Evolutionary conservation across 92 coral and sea anemone genomes (phyloP), one percentile per base, ranked within the genome.

Genomic region (Blastomussa wellsi): DNA sequence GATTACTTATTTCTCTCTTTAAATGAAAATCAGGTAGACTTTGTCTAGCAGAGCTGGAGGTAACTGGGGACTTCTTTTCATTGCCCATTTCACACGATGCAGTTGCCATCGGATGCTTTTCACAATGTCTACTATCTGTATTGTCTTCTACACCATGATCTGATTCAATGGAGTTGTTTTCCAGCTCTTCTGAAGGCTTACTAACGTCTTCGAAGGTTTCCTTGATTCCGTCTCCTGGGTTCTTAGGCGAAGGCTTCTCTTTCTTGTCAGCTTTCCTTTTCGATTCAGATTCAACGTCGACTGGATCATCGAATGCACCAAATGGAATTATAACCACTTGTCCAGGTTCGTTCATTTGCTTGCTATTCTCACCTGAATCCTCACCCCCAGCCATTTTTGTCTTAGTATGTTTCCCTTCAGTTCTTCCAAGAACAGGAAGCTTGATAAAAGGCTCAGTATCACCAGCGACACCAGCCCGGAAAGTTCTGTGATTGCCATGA

Each of bases 261-360:
- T 44, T 44, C 42, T 41, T 51, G 26, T 76, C 83, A 11, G 44
- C 71, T 37, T 75, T 82, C 51, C 81, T 32, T 67, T 72, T 71
- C 35, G 19, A 72, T 12, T 48, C 79, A 42, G 49, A 59, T 60
- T 69, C 74, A 14, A 19, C 60, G 32, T 90, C 93, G 2, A 94
- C 97, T 1, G 97, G 97, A 55, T 94, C 97, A 90, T 94, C 97
- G 62, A 94, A 92, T 36, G 97, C 74, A 57, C 92, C 95, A 89
- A 94, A 94, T 1, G 97, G 97, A 72, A 94, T 94, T 33, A 94
- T 92, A 26, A 94, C 79, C 28, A 94, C 93, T 1, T 90, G 92
- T 26, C 70, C 87, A 0, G 90, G 87, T 49, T 82, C 91, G 37
- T 66, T 68, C 31, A 77, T 35, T 1, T 47, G 52, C 77, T 68